These are phyloP conservation scores for Cyclophora albipunctata DNA, from an alignment of 2,888 invertebrate species.

Conservation along the genomic window DNA sequence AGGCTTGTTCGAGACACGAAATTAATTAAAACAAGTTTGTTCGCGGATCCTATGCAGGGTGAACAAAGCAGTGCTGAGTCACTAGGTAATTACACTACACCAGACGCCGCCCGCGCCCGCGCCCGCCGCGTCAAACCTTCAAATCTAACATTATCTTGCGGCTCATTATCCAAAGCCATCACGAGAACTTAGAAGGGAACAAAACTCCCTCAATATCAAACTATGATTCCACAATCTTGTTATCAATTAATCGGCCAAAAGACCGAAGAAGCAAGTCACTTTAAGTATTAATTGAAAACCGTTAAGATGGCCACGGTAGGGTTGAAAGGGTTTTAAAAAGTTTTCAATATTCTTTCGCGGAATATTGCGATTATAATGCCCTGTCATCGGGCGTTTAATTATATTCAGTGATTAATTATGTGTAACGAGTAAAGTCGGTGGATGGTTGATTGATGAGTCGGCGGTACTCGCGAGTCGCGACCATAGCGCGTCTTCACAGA, in stretches of 20 bases:
- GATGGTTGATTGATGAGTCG: slow-evolving; percentile 64
- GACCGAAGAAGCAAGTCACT: slow-evolving; percentile 24
- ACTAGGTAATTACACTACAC: slow-evolving; percentile 68
- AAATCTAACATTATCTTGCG: slow-evolving; percentile 61
- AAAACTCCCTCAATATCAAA: slow-evolving; percentile 15
- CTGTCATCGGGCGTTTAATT: slow-evolving; percentile 72
- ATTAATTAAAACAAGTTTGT: slow-evolving; percentile 77
- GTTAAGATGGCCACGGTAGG: slow-evolving; percentile 21
- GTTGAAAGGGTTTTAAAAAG: slow-evolving; percentile 27
- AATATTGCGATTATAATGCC: slow-evolving; percentile 53
- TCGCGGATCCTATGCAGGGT: slow-evolving; percentile 73
- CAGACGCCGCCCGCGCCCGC: slow-evolving; percentile 49
- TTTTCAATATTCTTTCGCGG: slow-evolving; percentile 36
- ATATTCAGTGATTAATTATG: slow-evolving; percentile 71
- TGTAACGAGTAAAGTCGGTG: slow-evolving; percentile 55
- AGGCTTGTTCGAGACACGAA: slow-evolving; percentile 75
- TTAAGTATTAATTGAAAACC: slow-evolving; percentile 13
- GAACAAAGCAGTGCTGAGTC: slow-evolving; percentile 73
- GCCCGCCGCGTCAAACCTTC: slow-evolving; percentile 20
- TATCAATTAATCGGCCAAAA: slow-evolving; percentile 20
- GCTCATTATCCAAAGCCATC: slow-evolving; percentile 42
- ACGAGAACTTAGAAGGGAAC: slow-evolving; percentile 17
- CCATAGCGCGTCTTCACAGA: slow-evolving; percentile 39
- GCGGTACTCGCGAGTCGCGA: too few relatives aligned
- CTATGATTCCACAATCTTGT: slow-evolving; percentile 14